phyloP scores from a whole-genome alignment of 2,113 vertebrate species.

The Scartelaos histophorus region DNA sequence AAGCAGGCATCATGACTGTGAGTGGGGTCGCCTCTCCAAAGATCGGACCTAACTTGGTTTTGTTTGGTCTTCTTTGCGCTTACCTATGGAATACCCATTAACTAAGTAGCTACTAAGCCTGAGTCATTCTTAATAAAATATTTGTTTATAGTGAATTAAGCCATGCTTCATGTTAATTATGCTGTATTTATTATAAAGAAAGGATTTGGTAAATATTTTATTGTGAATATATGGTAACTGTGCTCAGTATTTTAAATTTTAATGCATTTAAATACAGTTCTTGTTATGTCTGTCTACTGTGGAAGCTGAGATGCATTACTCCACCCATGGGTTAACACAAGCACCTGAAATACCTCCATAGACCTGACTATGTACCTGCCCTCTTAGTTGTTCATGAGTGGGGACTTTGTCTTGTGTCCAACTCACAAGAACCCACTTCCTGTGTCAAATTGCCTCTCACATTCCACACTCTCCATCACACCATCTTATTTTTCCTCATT shows the following conservation, averaged over 20 bases:
- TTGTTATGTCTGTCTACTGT: background rate
- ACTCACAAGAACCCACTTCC: constrained; percentile 70
- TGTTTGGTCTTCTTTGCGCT: too few relatives aligned
- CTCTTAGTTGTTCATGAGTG: constrained; percentile 19
- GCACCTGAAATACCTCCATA: constrained; percentile 58
- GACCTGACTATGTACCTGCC: constrained; percentile 45
- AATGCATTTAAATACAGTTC: background rate
- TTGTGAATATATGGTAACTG: background rate
- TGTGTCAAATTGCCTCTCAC: constrained; percentile 75
- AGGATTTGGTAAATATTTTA: background rate
- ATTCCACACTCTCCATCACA: constrained; percentile 69
- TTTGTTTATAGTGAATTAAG: too few relatives aligned
- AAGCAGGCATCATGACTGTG: too few relatives aligned
- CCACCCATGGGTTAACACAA: constrained; percentile 37
- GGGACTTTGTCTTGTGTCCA: constrained; percentile 62
- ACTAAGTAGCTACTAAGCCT: too few relatives aligned
- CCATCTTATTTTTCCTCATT: constrained; percentile 54
- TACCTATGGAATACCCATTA: too few relatives aligned
- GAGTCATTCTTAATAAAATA: too few relatives aligned
- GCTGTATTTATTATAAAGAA: background rate
- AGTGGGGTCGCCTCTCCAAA: too few relatives aligned
- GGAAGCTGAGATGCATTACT: background rate
- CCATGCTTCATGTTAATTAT: too few relatives aligned
- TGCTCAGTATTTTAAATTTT: background rate
- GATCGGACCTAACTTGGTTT: too few relatives aligned